Evolutionary conservation across 2,113 vertebrate genomes (phyloP), one percentile per base, ranked within the genome.

Genomic region (Poeciliopsis occidentalis): DNA sequence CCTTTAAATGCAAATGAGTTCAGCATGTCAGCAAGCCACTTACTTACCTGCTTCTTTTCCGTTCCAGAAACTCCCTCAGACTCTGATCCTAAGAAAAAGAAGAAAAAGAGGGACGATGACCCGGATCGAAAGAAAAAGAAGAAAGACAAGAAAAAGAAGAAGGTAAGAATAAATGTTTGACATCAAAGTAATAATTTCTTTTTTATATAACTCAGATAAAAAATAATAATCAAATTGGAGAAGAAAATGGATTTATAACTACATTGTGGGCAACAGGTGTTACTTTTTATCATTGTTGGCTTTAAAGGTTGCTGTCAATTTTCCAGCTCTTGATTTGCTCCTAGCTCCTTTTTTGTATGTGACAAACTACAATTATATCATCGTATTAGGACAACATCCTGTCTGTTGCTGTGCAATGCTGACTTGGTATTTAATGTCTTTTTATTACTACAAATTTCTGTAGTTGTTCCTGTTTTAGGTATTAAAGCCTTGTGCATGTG

Each of bases 101-200:
- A 99, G 93, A 99, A 99, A 93, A 99, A 99, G 89, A 96, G 97
- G 77, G 97, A 99, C 0, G 97, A 99, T 24, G 98, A 99, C 87
- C 97, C 97, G 0, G 97, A 99, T 31, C 92, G 97, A 78, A 98
- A 98, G 82, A 97, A 97, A 89, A 98, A 98, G 93, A 99, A 99
- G 95, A 99, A 99, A 90, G 97, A 99, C 72, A 99, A 99, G 89
- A 99, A 99, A 91, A 99, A 99, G 92, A 99, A 99, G 88, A 99
- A 99, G 95, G 98, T 97, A 85, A 69, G 68, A 39, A 54, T 30
- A 67, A 44, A 4, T 24, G 12, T 4, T 34, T 64, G 11, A 57
- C 24, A 2, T 19, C 51, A 57, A 57, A 24, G 24, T n/a, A n/a
- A n/a, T 57, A 1, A 57, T 57, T 57, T 57, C 2, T 22, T 54